A percentile compares a stretch with the other conserved stretches of the same genome.
Conservation (phyloP, 2,113 vertebrate genomes). For the Pterocles orientalis region DNA sequence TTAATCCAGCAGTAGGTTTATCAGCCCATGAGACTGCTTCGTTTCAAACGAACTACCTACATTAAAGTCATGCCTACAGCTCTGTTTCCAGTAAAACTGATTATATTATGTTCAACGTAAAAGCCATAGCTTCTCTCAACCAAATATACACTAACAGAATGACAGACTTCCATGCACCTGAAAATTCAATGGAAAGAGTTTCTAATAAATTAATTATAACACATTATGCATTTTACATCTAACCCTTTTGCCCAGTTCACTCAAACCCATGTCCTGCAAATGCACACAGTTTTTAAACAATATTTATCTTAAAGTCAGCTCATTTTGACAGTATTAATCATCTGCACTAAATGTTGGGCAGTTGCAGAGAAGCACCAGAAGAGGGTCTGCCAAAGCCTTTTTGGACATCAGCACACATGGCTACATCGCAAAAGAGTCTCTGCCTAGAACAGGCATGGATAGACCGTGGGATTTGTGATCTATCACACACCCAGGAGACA, state of each 20-base stretch:
- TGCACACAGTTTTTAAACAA: not conserved
- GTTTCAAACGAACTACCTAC: not conserved
- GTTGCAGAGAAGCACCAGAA: not conserved
- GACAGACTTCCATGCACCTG: not conserved
- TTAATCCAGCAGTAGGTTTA: not conserved
- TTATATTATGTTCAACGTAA: not conserved
- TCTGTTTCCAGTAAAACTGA: not conserved
- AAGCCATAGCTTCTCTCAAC: not conserved
- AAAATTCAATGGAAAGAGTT: not conserved
- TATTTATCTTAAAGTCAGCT: not conserved
- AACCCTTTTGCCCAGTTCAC: not conserved
- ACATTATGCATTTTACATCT: too few relatives aligned
- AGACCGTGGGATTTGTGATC: not conserved
- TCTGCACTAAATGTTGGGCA: not conserved
- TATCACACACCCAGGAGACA: not conserved
- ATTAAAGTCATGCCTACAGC: not conserved
- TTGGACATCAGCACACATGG: accelerated
- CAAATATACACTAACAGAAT: not conserved
- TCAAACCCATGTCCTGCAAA: not conserved
- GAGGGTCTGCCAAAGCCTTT: not conserved
- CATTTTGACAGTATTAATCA: accelerated
- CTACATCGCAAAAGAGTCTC: not conserved
- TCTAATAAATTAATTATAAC: not conserved
- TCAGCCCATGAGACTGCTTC: not conserved
- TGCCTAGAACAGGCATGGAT: not conserved